These are phyloP conservation scores for Pseudorectes ferrugineus DNA, from an alignment of 2,113 vertebrate species.

Conservation along the genomic window DNA sequence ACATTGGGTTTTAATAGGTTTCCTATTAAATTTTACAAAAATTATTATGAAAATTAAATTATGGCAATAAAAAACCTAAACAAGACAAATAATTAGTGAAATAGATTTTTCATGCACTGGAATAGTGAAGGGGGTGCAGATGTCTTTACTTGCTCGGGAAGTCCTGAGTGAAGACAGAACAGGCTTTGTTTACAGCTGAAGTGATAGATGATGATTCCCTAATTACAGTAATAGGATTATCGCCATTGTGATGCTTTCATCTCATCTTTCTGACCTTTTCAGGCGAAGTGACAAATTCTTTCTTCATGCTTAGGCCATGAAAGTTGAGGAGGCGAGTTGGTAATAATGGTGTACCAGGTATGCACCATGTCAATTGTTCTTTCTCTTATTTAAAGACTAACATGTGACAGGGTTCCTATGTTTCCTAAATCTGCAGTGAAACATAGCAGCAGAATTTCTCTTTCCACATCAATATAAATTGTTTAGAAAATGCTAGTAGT, in stretches of 20 bases:
- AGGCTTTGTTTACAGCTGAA: constrained; percentile 52
- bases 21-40: too few species aligned
- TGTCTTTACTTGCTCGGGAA: neutral
- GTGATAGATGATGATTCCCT: constrained; percentile 58
- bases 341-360: neutral
- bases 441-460: neutral
- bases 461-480: neutral
- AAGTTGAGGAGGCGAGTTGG: constrained; percentile 39
- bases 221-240: constrained; percentile 66
- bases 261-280: constrained; percentile 67
- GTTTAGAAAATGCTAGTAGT: neutral
- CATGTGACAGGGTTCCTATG: neutral
- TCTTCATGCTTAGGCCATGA: constrained; percentile 35
- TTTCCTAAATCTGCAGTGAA: neutral
- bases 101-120: neutral
- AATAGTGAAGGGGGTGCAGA: neutral
- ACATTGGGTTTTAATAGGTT: neutral
- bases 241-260: constrained; percentile 58
- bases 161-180: constrained; percentile 12
- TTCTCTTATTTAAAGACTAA: constrained; percentile 40
- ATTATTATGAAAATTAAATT: too few species aligned
- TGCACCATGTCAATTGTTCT: neutral
- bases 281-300: constrained; percentile 48
- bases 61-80: neutral
- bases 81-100: neutral